Conservation (phyloP, 2,113 vertebrate species). For the Perccottus glenii region DNA sequence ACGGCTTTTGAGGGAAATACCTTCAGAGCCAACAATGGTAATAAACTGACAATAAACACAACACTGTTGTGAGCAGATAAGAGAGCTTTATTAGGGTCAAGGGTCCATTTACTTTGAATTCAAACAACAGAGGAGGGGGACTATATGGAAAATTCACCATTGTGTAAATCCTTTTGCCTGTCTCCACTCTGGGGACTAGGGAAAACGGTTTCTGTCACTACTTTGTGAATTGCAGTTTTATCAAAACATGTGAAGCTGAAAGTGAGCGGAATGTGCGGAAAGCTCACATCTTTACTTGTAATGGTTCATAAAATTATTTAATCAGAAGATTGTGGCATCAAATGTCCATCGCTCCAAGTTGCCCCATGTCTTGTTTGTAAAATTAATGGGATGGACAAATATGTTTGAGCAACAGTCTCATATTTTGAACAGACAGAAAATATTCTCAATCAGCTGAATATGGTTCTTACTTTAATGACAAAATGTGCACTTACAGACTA, state of each 20-base stretch:
- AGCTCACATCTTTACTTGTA: neutral
- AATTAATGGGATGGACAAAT: no score
- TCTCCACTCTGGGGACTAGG: constrained; percentile 12
- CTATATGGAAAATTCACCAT: constrained; percentile 14
- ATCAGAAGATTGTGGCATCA: no score
- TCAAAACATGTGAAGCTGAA: constrained; percentile 18
- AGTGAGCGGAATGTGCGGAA: neutral
- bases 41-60: constrained; percentile 51
- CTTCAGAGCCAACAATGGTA: constrained; percentile 35
- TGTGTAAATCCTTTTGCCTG: constrained; percentile 8
- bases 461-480: no score
- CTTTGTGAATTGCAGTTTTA: constrained; percentile 24
- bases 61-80: constrained; percentile 34
- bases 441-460: no score
- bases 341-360: no score
- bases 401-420: no score
- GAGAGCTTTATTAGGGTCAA: constrained; percentile 38
- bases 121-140: constrained; percentile 29
- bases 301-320: neutral
- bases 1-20: constrained; percentile 18
- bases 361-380: no score
- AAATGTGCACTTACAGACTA: no score
- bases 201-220: constrained; percentile 28
- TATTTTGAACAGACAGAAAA: no score
- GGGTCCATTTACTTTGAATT: constrained; percentile 37